Evolutionary conservation across 2,888 invertebrate species (phyloP), one percentile per base, ranked within the genome.

Genomic region (Caenorhabditis doughertyi): DNA sequence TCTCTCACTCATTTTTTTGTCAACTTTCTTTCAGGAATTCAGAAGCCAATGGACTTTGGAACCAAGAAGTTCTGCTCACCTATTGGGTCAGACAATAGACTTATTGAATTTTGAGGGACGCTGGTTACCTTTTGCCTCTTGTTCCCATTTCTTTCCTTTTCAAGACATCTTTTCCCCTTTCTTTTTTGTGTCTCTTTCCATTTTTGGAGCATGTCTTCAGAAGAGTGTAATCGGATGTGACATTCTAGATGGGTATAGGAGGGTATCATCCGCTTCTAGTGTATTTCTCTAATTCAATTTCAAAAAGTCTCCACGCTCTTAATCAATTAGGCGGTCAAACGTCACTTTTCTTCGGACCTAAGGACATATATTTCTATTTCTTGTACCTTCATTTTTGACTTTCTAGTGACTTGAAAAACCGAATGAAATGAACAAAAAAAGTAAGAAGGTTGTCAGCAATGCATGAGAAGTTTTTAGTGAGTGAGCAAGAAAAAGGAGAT

Each of bases 271-370:
- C 35, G 13, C 32, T 44, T 58, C 44, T 18, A 39, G 72, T 47
- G 23, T 56, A 56, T 55, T 13, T 51, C 35, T 74, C 65, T 74
- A 74, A 74, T 74, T 56, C 64, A 56, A 74, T 74, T 65, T 65
- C 47, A 39, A 53, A 74, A 74, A 65, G 74, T 56, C 65, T 65
- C 65, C 44, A 39, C 56, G 74, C 74, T 74, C 74, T 74, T 62
- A 74, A 74, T 74, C 74, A 74, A 74, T 74, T 74, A 74, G 74
- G 18, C 51, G 39, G 55, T 64, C 73, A 73, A 67, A 73, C 73
- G 72, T 72, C 72, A 72, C 60, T 72, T 72, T 62, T 49, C 21
- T 72, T 49, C 47, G 64, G n/a, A 29, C 21, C 64, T 47, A 44
- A 56, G 70, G 44, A 62, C 49, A 58, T 49, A 25, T 81, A 32